Evolutionary conservation across 1,140 invertebrate species (phyloP), one percentile per base, ranked within the genome.

Genomic region (Micrasema longulum): DNA sequence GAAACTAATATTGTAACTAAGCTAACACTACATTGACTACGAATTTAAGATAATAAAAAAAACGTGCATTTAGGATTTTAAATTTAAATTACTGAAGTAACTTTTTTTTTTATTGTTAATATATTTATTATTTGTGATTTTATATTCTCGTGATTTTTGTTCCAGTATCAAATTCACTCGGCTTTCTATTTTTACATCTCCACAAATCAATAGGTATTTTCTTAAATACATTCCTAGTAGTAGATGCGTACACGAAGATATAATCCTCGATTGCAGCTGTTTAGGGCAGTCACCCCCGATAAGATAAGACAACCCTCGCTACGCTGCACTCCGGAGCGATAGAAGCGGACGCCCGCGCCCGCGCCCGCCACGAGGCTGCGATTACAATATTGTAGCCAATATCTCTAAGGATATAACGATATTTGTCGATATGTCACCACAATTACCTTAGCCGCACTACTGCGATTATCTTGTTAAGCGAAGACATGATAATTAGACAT

Each of bases 261-360:
- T 36, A 35, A 38, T n/a, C 57, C 57, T 45, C n/a, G 11, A 55
- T 23, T 75, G 69, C 73, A 75, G 73, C 73, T 75, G 73, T 65
- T 75, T 68, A 52, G 65, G 48, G 12, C 73, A 23, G 50, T 68
- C 73, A 66, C 66, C n/a, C 65, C 65, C 38, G 69, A 75, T 75
- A 75, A 72, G 73, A 75, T 75, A 75, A 75, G 69, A 55, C 73
- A 52, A 7, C 50, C 41, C 64, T 47, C 53, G n/a, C n/a, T n/a
- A n/a, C n/a, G n/a, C 41, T 36, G 41, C 43, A 48, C 11, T n/a
- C 23, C 9, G 41, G 38, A 14, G 60, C 48, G 67, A 36, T 35
- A 38, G 64, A n/a, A 63, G 43, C 18, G 38, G 14, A 41, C 12
- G 16, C 12, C 22, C 26, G 26, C 11, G 10, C 11, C 1, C 10